Base-by-base conservation (phyloP, 2,888 invertebrate species). In the Drosophila villosipedis region DNA sequence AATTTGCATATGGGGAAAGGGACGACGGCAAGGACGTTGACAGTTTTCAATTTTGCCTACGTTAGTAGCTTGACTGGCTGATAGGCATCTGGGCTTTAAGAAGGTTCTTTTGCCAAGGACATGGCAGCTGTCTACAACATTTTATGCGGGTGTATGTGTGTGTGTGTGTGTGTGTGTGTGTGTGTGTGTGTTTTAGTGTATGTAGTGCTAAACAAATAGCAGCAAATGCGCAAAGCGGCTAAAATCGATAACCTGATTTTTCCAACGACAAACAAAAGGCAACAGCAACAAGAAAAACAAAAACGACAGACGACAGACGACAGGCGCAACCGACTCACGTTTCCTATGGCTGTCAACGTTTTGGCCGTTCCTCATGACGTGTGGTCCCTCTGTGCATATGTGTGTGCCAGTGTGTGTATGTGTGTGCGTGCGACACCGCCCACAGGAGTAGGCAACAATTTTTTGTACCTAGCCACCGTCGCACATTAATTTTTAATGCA, bases 221-320 rank as follows among this genome's bases (percentile, higher is more conserved):
- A 67, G 80, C 61, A 81, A 82, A 78, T 75, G 80, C 68, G 82
- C 80, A 80, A 80, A 68, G 65, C 62, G 54, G 31, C 63, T 77
- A 84, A 85, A 85, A 89, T 85, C 84, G 84, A 85, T 85, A 85
- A 71, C 84, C 84, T 85, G 84, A 85, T 89, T 89, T 89, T 86
- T 77, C 68, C 70, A 78, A 68, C 75, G 65, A 69, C 87, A 89
- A 89, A 86, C 89, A 84, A 85, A 83, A 83, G 87, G 50, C 73
- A 83, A 55, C 10, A 54, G 47, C 30, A 73, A 28, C 35, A 53
- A 37, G 31, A 22, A 49, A 31, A 53, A 58, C 41, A 31, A 58
- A 47, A 57, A 31, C 14, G 12, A 37, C 47, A 63, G n/a, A 31
- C 14, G 12, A 37, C 47, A 63, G n/a, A 28, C 19, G 12, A 37